A percentile compares a stretch with the other conserved stretches of the same genome.
phyloP scores from a whole-genome alignment of 2,113 vertebrate genomes.

The Dipodomys merriami region DNA sequence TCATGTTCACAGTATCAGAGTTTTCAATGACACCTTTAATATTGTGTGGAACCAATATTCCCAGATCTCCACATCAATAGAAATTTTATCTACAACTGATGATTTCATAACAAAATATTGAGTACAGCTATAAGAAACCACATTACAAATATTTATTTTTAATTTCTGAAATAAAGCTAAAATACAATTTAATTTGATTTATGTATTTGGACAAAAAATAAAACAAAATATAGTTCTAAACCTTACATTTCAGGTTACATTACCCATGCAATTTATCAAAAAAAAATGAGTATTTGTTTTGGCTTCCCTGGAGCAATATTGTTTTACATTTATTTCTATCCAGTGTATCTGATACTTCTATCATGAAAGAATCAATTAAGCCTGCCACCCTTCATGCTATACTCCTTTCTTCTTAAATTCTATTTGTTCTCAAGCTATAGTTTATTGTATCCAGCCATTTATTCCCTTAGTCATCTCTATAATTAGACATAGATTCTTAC shows the following conservation, averaged over 20 bases:
- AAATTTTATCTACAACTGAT: not conserved
- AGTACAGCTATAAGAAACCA: not conserved
- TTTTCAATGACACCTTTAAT: not conserved
- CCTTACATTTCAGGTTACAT: not conserved
- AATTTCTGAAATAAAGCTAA: not conserved
- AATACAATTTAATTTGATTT: not conserved
- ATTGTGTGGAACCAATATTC: not conserved
- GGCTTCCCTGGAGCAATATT: not conserved
- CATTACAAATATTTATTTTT: not conserved
- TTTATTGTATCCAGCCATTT: not conserved
- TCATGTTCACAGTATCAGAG: not conserved
- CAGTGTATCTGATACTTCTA: not conserved
- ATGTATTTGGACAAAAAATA: not conserved
- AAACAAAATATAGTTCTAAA: not conserved
- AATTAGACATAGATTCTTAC: not conserved
- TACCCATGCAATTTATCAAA: not conserved
- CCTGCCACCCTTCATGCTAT: not conserved
- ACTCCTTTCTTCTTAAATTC: not conserved
- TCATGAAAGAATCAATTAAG: not conserved
- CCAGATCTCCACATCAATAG: not conserved
- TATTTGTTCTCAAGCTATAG: not conserved
- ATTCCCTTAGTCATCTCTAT: not conserved
- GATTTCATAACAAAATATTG: not conserved
- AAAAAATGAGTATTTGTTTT: slow-evolving; percentile 18
- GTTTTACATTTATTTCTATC: not conserved